Evolutionary conservation across 2,113 vertebrate genomes (phyloP).

Genomic region (Gallinago jamesoni): DNA sequence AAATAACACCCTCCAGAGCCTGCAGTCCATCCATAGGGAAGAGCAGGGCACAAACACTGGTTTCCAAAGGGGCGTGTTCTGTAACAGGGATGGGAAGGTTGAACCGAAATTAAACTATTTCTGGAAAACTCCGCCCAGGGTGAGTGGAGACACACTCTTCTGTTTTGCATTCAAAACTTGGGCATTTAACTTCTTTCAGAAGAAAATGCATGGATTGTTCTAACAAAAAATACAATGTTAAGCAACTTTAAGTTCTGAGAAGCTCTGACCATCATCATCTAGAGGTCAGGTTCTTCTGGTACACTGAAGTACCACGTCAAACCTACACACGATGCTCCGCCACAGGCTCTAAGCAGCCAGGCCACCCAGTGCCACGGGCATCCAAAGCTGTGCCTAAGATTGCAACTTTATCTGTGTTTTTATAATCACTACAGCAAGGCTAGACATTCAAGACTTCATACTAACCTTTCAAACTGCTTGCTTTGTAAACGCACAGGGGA

Average conservation of each 20-base stretch:
- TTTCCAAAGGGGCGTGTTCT: not conserved
- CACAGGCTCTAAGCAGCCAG: not conserved
- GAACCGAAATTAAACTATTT: not conserved
- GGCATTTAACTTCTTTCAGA: not conserved
- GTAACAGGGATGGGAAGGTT: not conserved
- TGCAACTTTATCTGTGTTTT: not conserved
- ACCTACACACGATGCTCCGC: not conserved
- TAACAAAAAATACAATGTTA: not conserved
- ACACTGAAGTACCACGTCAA: fast-evolving
- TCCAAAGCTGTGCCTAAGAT: not conserved
- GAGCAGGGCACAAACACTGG: not conserved
- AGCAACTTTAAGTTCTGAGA: not conserved
- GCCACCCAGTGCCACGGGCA: fast-evolving
- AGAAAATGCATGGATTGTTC: not conserved
- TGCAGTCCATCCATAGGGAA: not conserved
- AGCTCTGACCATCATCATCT: not conserved
- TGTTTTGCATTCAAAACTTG: not conserved
- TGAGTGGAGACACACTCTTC: not conserved
- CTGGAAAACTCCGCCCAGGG: not conserved
- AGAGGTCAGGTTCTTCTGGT: not conserved
- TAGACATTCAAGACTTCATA: not conserved
- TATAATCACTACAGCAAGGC: not conserved
- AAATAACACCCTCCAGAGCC: not conserved
- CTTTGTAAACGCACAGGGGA: fast-evolving
- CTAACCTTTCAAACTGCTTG: not conserved